Conservation (phyloP, 2,113 vertebrate species). For the Gymnogyps californianus region DNA sequence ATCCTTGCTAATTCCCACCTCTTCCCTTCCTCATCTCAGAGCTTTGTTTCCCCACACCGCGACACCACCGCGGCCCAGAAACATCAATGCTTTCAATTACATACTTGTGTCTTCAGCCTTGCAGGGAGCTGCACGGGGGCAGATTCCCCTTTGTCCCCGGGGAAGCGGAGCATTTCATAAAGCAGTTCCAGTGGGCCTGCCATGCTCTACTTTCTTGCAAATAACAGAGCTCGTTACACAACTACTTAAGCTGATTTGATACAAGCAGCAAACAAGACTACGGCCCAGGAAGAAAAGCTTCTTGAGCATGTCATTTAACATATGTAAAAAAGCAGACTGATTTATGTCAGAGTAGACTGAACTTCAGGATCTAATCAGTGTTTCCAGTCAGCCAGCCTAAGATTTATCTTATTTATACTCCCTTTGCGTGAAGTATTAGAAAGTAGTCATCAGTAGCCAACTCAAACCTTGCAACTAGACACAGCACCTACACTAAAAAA, state of each 20-base stretch:
- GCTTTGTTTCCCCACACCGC: accelerated
- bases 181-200: background rate
- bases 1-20: background rate
- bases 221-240: background rate
- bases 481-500: accelerated
- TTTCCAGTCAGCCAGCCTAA: accelerated
- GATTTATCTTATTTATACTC: background rate
- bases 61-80: background rate
- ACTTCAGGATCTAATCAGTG: background rate
- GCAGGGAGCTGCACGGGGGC: background rate
- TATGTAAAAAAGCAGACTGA: background rate
- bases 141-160: background rate
- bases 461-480: background rate
- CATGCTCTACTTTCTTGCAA: background rate
- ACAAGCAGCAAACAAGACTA: background rate
- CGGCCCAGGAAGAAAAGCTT: background rate
- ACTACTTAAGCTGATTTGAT: background rate
- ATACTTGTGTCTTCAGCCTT: accelerated
- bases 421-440: accelerated
- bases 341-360: background rate
- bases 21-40: background rate
- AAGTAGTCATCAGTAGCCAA: background rate
- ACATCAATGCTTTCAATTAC: accelerated
- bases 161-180: background rate
- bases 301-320: background rate